Evolutionary conservation across 37 sponge, comb jelly and placozoan genomes (phyloP).

Genomic region (Cliona cf. orientalis): DNA sequence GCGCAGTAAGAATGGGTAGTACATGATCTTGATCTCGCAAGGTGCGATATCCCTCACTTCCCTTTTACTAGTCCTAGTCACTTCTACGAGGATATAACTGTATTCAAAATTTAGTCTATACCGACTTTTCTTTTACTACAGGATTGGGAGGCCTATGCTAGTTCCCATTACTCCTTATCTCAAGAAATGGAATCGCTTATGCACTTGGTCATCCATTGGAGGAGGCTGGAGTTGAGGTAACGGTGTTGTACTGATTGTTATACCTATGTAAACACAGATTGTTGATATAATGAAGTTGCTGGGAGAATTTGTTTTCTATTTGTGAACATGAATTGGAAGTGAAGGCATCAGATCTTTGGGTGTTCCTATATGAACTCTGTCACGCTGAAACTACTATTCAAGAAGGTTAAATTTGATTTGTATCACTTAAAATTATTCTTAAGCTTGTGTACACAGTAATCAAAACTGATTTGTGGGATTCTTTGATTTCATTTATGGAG

Average conservation of each 20-base stretch:
- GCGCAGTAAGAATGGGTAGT: no score
- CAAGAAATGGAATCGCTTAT: conserved; percentile 57
- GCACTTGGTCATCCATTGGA: conserved; percentile 79
- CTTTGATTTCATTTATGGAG: no score
- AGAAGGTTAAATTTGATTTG: no score
- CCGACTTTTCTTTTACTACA: conserved; percentile 4
- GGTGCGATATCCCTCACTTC: no score
- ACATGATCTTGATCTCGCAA: no score
- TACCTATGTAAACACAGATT: background rate
- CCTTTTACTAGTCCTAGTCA: no score
- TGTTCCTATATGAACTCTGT: conserved; percentile 56
- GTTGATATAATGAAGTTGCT: conserved; percentile 41
- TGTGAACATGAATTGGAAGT: conserved; percentile 9
- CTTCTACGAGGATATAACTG: no score
- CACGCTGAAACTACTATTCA: background rate
- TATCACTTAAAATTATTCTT: no score
- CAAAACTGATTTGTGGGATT: no score
- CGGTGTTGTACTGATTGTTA: no score
- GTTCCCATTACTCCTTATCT: conserved; percentile 59
- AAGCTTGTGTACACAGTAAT: no score
- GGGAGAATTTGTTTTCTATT: conserved; percentile 49
- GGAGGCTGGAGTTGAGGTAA: conserved; percentile 83
- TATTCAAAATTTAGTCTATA: background rate
- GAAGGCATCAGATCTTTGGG: conserved; percentile 71
- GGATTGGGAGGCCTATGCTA: conserved; percentile 94